phyloP scores from a whole-genome alignment of 2,888 invertebrate genomes.

The Pristionchus fissidentatus region DNA sequence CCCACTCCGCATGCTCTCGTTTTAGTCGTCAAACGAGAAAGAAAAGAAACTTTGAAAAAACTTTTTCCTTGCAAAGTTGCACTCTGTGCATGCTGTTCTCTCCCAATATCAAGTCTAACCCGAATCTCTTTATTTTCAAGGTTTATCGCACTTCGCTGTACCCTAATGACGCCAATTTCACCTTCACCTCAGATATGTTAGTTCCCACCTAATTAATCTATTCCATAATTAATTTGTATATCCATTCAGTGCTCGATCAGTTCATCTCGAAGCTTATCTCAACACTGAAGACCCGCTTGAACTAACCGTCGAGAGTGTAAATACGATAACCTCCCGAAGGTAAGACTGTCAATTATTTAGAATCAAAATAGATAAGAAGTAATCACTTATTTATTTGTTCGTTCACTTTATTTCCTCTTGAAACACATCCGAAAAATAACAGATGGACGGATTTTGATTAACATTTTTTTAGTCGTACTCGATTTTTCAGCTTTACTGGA shows the following conservation, averaged over 20 bases:
- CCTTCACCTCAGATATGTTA: background rate
- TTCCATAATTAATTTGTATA: background rate
- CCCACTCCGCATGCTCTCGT: too few relatives aligned
- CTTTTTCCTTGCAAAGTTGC: background rate
- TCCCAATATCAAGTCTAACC: too few relatives aligned
- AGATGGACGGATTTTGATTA: background rate
- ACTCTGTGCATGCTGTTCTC: background rate
- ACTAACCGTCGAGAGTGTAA: background rate
- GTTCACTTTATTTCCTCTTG: background rate
- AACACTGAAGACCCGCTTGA: conserved; percentile 21
- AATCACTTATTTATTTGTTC: background rate
- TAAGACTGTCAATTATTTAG: too few relatives aligned
- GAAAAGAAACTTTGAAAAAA: background rate
- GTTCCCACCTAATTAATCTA: background rate
- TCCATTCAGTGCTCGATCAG: background rate
- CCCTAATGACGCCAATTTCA: background rate
- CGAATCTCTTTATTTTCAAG: background rate
- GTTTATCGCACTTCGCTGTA: conserved; percentile 6
- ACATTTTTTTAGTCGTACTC: background rate
- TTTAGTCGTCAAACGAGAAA: too few relatives aligned
- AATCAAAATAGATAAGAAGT: background rate
- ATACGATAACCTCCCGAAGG: too few relatives aligned
- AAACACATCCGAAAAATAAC: background rate
- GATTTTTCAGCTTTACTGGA: background rate
- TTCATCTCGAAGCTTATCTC: background rate